Evolutionary conservation across 2,797 vertebrate genomes (phyloP).

Genomic region (Ptychobarbus kaznakovi): DNA sequence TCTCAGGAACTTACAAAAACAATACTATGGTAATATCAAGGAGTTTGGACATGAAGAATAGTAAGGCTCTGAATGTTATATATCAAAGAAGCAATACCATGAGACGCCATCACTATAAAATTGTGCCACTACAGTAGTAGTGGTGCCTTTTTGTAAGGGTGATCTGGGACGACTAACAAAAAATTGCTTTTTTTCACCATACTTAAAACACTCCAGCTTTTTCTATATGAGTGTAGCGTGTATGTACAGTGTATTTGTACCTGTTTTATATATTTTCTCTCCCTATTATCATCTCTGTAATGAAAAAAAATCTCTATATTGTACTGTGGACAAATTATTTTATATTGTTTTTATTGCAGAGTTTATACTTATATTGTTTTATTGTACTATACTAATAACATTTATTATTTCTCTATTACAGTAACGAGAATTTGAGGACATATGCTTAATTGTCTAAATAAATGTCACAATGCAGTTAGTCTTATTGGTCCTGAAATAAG

Average conservation of each 20-base stretch:
- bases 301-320: background rate
- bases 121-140: background rate
- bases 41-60: background rate
- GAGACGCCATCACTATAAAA: background rate
- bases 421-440: background rate
- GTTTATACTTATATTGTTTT: too few relatives aligned
- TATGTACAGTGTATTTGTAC: too few relatives aligned
- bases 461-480: background rate
- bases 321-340: background rate
- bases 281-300: background rate
- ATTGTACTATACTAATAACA: background rate
- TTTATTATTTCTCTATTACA: background rate
- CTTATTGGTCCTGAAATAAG: background rate
- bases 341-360: background rate
- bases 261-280: background rate
- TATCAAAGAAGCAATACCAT: background rate
- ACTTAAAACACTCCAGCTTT: background rate
- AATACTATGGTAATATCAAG: too few relatives aligned
- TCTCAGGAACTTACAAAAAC: background rate
- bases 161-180: background rate
- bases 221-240: background rate
- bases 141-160: too few relatives aligned
- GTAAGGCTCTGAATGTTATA: too few relatives aligned
- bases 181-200: background rate
- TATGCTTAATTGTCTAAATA: background rate